Base-by-base conservation (phyloP, 2,888 invertebrate genomes). In the Drosophila cracens region DNA sequence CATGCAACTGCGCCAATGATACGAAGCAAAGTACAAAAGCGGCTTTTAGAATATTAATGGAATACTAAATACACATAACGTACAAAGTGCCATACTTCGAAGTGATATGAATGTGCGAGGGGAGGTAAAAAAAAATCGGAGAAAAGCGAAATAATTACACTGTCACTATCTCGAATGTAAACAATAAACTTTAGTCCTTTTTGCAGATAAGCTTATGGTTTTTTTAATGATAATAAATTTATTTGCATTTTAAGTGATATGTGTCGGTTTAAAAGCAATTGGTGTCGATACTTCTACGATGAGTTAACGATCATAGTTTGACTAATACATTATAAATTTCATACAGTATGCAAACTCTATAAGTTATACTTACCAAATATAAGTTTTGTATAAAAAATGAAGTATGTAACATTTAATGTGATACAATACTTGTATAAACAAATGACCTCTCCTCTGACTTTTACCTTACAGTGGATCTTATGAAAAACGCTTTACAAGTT, bases 41-140 rank as follows among this genome's bases (percentile, higher is more conserved):
- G 85, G 77, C 90, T 91, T 81, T 91, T 90, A 79, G 90, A 91
- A 90, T 91, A 91, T 90, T 90, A 90, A 90, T 90, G 86, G 90
- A 90, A 91, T 90, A 87, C 83, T 89, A 83, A 89, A 91, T 91
- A 83, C 80, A 74, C 52, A 78, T 58, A 71, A 71, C 79, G 70
- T 68, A 66, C 67, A 70, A 82, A 68, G 63, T 75, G 70, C 18
- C 72, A 62, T n/a, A 65, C 61, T 48, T 53, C 53, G 36, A 51
- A 53, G 40, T 38, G 25, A 38, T 49, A 25, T 46, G 16, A 43
- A 33, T 49, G 38, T 53, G 31, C 31, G 53, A 61, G 57, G 57
- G 29, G 11, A 27, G 52, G 8, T 53, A 43, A 46, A 64, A 36
- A 40, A 58, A 60, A 57, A 49, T 56, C 51, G 34, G 21, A 33